Percentiles rank a stretch among this genome's conserved stretches.
These are phyloP conservation scores for Acleris literana DNA, from an alignment of 2,888 invertebrate species.

Conservation along the genomic window DNA sequence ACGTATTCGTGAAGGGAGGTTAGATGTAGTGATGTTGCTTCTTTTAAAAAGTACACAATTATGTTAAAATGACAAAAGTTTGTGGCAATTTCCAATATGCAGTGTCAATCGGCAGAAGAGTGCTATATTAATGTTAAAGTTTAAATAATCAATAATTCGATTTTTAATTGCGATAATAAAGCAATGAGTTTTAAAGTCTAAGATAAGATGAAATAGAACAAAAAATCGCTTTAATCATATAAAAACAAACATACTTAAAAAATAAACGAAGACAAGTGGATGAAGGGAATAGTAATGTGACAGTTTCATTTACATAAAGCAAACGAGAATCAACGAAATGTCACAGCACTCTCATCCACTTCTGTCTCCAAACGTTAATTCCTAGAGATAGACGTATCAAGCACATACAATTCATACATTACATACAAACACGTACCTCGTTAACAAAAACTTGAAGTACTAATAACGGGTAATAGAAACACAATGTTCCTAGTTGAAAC, in stretches of 20 bases:
- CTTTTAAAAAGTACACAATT: too few species aligned
- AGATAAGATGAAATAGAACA: background rate
- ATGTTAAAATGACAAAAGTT: background rate
- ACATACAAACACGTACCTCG: slow-evolving; percentile 30
- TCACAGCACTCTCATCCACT: too few species aligned
- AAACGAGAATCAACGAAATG: too few species aligned
- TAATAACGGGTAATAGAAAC: slow-evolving; percentile 17
- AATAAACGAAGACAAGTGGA: too few species aligned
- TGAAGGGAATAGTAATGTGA: too few species aligned
- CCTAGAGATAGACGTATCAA: slow-evolving; percentile 22
- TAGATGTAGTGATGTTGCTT: too few species aligned
- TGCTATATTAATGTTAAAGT: background rate
- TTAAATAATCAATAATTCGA: background rate
- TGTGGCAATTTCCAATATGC: slow-evolving; percentile 7
- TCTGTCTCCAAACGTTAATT: slow-evolving; percentile 16
- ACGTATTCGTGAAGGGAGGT: too few species aligned
- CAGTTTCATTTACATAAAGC: too few species aligned
- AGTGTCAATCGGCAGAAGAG: background rate
- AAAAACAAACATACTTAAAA: slow-evolving; percentile 1
- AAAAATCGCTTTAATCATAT: slow-evolving; percentile 18
- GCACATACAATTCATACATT: slow-evolving; percentile 25
- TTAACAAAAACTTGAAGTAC: slow-evolving; percentile 35
- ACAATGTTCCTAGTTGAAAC: slow-evolving; percentile 4
- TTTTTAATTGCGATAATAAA: too few species aligned
- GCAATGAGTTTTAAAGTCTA: too few species aligned